A percentile compares a stretch with the other conserved stretches of the same genome.
Conservation (phyloP, 2,888 invertebrate genomes). For the Diarsia dahlii region DNA sequence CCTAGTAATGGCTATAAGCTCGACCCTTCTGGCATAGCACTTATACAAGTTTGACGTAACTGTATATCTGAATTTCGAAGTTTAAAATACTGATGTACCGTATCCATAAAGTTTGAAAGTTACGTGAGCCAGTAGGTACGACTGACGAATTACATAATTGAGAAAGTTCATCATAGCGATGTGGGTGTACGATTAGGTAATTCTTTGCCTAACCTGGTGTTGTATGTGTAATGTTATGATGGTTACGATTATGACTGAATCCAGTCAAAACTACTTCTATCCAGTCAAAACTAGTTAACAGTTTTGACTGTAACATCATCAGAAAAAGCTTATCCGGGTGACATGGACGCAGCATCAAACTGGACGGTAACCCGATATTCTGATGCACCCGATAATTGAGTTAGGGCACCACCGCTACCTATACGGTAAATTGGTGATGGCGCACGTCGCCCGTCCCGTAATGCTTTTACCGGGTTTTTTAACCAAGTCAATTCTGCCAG, state of each 20-base stretch:
- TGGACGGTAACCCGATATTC: not conserved
- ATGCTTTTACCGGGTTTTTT: slow-evolving; percentile 44
- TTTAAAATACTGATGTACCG: too few relatives aligned
- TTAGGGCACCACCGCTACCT: slow-evolving; percentile 22
- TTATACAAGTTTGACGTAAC: too few relatives aligned
- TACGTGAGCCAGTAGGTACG: too few relatives aligned
- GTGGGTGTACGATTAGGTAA: too few relatives aligned
- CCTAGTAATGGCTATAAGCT: not conserved
- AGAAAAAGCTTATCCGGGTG: slow-evolving; percentile 1
- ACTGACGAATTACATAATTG: too few relatives aligned
- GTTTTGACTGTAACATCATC: not conserved
- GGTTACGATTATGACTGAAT: not conserved
- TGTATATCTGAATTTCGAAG: too few relatives aligned
- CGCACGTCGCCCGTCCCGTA: slow-evolving; percentile 13
- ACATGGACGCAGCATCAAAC: slow-evolving; percentile 21
- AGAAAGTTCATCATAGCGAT: too few relatives aligned
- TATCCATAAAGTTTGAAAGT: too few relatives aligned
- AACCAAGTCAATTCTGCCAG: slow-evolving; percentile 29
- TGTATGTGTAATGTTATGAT: not conserved
- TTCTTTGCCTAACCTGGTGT: too few relatives aligned
- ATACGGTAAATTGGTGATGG: slow-evolving; percentile 13
- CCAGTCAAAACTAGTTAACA: too few relatives aligned
- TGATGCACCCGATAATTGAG: slow-evolving; percentile 26
- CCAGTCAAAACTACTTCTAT: not conserved
- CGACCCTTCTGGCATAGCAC: too few relatives aligned